phyloP scores from a whole-genome alignment of 2,888 invertebrate genomes.

The Patella pellucida region DNA sequence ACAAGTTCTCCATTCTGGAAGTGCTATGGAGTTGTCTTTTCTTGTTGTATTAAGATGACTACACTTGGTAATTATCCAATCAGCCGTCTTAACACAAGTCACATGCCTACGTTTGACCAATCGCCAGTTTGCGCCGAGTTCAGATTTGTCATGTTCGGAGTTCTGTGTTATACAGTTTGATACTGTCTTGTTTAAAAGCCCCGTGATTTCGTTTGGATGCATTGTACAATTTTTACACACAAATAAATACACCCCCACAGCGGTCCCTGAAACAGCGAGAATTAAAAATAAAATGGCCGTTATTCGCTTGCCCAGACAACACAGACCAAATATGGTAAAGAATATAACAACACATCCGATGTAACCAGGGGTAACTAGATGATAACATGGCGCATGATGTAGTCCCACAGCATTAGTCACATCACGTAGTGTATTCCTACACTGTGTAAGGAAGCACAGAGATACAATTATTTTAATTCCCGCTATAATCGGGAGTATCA shows the following conservation, averaged over 20 bases:
- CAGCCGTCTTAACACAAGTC: neutral
- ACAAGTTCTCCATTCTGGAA: no score
- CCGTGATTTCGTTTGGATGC: neutral
- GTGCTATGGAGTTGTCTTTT: no score
- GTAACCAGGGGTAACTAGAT: constrained; percentile 6
- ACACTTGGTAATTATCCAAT: constrained; percentile 3
- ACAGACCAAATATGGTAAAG: neutral
- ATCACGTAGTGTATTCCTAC: neutral
- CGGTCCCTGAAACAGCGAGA: neutral
- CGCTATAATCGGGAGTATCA: neutral
- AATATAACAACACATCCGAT: neutral
- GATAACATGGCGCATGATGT: neutral
- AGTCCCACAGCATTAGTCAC: neutral
- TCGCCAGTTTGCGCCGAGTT: no score
- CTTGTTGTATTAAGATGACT: neutral
- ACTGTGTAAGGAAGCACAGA: neutral
- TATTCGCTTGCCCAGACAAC: neutral
- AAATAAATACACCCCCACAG: neutral
- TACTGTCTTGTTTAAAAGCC: neutral
- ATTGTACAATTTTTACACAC: neutral
- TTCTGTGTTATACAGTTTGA: no score
- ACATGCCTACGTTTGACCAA: neutral
- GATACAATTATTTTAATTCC: neutral
- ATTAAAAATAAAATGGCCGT: neutral
- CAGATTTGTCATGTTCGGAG: no score